These are phyloP conservation scores for Sebastes cheni DNA, from an alignment of 2,797 vertebrate species.

Conservation along the genomic window DNA sequence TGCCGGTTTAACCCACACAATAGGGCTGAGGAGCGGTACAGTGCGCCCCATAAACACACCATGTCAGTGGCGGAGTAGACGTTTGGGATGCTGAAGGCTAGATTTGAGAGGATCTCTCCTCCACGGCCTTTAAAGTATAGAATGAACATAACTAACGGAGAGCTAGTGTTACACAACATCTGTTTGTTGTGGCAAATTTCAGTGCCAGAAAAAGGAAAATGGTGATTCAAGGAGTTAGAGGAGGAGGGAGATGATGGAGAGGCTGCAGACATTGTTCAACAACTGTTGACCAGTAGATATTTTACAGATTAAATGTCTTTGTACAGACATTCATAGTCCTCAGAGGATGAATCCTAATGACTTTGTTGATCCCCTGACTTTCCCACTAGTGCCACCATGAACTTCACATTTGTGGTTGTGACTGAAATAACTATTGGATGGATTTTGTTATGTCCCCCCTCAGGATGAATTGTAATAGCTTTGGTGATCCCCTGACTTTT, in stretches of 20 bases:
- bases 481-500: neutral
- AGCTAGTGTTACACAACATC: slow-evolving; percentile 5
- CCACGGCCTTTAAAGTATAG: neutral
- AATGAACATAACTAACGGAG: slow-evolving; percentile 1
- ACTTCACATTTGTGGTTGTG: neutral
- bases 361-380: neutral
- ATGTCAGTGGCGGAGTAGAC: neutral
- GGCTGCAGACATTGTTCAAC: neutral
- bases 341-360: neutral
- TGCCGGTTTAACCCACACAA: neutral
- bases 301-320: neutral
- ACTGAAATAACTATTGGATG: neutral
- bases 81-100: neutral
- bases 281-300: neutral
- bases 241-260: neutral
- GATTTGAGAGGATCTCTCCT: neutral
- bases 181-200: neutral
- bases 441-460: neutral
- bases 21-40: neutral
- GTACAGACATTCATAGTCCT: neutral
- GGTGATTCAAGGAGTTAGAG: neutral
- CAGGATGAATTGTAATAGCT: neutral
- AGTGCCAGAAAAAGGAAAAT: neutral
- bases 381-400: neutral
- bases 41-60: neutral